Base-by-base conservation (phyloP, 2,113 vertebrate genomes). In the Crotalus helleri region DNA sequence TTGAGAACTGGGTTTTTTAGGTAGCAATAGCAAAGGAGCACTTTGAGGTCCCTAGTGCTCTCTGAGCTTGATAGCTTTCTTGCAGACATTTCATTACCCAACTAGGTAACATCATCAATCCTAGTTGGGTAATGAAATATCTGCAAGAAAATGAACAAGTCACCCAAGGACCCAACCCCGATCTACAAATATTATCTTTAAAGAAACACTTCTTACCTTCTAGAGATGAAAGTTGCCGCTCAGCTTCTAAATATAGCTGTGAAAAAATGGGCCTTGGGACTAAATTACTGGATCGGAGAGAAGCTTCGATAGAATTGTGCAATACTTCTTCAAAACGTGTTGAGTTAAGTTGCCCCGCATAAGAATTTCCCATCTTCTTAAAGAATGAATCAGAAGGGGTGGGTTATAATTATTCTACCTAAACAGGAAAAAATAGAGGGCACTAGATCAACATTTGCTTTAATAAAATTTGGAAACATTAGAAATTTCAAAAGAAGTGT, bases 231-330 rank as follows among this genome's bases (percentile, higher is more conserved):
- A 98, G 92, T 4, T 98, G 98, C 95, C 98, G 98, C 95, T 99
- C 99, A 0, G 98, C 98, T 96, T 99, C 99, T 54, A 99, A 97
- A 97, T 99, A 99, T 0, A 99, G 96, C 97, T 99, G 99, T 53
- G 99, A 99, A 98, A 99, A 99, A 93, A 99, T 96, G 1, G 99
- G 99, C 94, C 99, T 97, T 85, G 99, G 99, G 54, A 98, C 98
- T 39, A 99, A 97, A 57, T 97, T 98, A 97, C 97, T 99, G 33
- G 99, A 99, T 61, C 99, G 98, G 91, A 99, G 98, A 6, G 99
- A 99, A 0, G 99, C 99, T 96, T 99, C 99, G 1, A 99, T 99
- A 95, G 99, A 99, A 96, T 98, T 99, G 96, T 99, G 99, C 85
- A 99, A 96, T 4, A 99, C 98, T 97, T 99, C 99, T 96, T 99